Evolutionary conservation across 2,797 vertebrate genomes (phyloP), one percentile per base, ranked within the genome.

Genomic region (Catostomus latipinnis): DNA sequence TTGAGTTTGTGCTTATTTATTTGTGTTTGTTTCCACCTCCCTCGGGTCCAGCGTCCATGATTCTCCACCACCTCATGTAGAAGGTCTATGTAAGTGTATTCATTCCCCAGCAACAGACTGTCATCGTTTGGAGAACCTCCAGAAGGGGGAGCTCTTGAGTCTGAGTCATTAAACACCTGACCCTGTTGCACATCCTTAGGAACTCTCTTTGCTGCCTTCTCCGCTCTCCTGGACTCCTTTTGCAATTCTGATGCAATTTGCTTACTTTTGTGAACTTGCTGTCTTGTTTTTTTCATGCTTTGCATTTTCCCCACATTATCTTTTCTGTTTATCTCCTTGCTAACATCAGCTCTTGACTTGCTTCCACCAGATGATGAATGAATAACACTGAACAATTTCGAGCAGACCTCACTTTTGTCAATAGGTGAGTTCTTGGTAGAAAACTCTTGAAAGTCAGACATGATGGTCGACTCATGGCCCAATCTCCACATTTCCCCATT

Each of bases 51-150:
- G 53, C 95, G 91, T 5, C 94, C 94, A 6, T 92, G 90, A 87
- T 95, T 95, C 88, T 94, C 92, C 48, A 89, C 91, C 6, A 95
- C 94, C 66, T 96, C 94, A 0, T 95, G 94, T 76, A 95, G 88
- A 82, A 95, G 92, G 84, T 94, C 92, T 82, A 92, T 89, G 81
- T 90, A 92, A 70, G 85, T 89, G 34, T 90, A 90, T 53, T 93
- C 82, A 10, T 90, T 92, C 6, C 88, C 88, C 0, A 84, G 76
- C 48, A 91, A 88, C 57, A 91, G 84, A 0, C 85, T 88, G 0
- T 91, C 82, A 1, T 93, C 93, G 8, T 86, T 87, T 0, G 90
- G 91, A 0, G 92, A 92, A 1, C 79, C 48, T 0, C 83, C 66
- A 1, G 69, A 81, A 57, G 87, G 80, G 16, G 84, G 77, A 1